A percentile compares a stretch with the other conserved stretches of the same genome.
These are phyloP conservation scores for Sitta europaea DNA, from an alignment of 2,113 vertebrate species.

Conservation along the genomic window DNA sequence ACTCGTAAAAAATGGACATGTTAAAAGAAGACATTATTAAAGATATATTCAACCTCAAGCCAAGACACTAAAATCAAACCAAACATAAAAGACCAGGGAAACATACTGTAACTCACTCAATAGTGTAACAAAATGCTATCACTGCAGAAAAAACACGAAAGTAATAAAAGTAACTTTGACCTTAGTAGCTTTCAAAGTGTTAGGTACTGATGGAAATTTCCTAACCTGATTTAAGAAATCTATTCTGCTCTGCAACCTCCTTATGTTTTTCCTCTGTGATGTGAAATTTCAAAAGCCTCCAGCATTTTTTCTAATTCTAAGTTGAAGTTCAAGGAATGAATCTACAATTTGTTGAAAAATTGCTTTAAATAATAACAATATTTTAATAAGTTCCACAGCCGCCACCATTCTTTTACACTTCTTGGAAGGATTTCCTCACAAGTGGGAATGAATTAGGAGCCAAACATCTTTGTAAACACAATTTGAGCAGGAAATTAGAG, in stretches of 20 bases:
- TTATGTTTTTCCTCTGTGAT: neutral
- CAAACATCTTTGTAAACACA: neutral
- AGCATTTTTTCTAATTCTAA: neutral
- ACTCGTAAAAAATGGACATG: neutral
- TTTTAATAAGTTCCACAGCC: neutral
- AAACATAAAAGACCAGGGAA: neutral
- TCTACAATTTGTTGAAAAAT: neutral
- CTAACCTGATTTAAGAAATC: constrained; percentile 13
- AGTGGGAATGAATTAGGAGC: neutral
- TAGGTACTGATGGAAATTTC: neutral
- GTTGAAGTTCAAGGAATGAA: neutral
- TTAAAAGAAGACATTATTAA: neutral
- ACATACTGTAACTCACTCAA: neutral
- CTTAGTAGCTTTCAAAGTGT: neutral
- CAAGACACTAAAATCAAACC: neutral
- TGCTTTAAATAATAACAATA: neutral
- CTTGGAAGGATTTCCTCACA: neutral
- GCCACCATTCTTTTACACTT: neutral
- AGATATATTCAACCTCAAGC: neutral
- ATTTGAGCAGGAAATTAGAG: neutral
- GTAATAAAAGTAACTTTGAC: constrained; percentile 7
- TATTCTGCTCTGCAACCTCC: neutral
- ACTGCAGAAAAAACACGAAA: constrained; percentile 11
- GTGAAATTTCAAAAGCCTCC: neutral
- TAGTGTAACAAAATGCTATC: neutral